These are phyloP conservation scores for Tangara arthus DNA, from an alignment of 2,797 vertebrate genomes.

Conservation along the genomic window DNA sequence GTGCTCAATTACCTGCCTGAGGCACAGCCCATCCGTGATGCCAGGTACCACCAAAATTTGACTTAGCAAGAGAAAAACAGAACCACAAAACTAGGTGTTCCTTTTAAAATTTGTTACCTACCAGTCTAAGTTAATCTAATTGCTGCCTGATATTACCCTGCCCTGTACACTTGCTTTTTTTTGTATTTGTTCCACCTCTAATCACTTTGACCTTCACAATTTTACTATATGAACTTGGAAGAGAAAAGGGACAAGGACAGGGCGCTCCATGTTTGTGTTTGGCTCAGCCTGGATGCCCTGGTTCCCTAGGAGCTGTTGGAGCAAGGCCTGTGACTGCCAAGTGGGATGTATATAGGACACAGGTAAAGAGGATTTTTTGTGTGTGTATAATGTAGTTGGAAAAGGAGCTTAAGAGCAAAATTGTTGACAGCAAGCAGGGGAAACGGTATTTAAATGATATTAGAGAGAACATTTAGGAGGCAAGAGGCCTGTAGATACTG, in stretches of 20 bases:
- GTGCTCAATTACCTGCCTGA: neutral
- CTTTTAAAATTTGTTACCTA: neutral
- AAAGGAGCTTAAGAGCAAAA: neutral
- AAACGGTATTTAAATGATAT: neutral
- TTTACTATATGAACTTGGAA: neutral
- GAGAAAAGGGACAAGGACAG: neutral
- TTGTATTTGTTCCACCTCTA: neutral
- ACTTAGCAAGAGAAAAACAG: neutral
- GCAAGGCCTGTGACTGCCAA: neutral
- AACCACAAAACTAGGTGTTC: neutral
- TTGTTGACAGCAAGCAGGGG: no score
- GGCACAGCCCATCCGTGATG: neutral
- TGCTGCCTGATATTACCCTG: neutral
- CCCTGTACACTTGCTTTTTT: neutral
- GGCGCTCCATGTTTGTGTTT: accelerated
- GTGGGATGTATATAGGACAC: neutral
- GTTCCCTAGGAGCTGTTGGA: neutral
- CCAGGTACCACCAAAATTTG: neutral
- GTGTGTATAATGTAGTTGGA: accelerated
- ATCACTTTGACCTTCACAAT: neutral
- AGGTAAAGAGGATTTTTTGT: neutral
- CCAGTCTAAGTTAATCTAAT: neutral
- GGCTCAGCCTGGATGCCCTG: neutral
- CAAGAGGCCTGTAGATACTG: neutral
- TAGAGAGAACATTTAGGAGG: neutral